These are phyloP conservation scores for Hetaerina titia DNA, from an alignment of 2,888 invertebrate genomes.

Conservation along the genomic window DNA sequence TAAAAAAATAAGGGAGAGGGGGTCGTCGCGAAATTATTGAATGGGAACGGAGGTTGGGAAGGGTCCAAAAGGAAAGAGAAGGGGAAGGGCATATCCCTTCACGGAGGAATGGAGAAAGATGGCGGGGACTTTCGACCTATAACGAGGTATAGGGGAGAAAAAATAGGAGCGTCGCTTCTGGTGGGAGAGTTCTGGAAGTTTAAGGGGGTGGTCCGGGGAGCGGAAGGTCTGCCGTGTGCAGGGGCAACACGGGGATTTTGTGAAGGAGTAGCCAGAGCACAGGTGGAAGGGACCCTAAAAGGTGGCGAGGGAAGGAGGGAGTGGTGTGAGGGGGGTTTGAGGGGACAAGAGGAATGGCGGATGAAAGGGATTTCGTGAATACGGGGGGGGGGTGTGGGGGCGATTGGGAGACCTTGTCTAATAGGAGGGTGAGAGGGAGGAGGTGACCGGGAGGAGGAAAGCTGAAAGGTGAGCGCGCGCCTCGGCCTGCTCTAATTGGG, in stretches of 20 bases:
- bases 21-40: not conserved
- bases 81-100: not conserved
- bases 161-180: not conserved
- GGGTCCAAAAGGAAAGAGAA: not conserved
- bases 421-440: not conserved
- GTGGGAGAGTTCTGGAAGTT: not conserved
- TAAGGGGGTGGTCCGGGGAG: not conserved
- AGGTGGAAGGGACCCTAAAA: slow-evolving; percentile 6
- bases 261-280: not conserved
- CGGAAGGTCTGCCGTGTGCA: not conserved
- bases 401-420: not conserved
- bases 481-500: slow-evolving; percentile 53
- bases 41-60: not conserved
- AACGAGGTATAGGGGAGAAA: not conserved
- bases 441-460: not conserved
- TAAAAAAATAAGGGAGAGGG: not conserved
- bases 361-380: not conserved
- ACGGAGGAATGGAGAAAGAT: not conserved
- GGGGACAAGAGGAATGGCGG: not conserved
- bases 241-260: not conserved
- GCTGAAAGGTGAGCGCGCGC: slow-evolving; percentile 26
- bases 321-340: not conserved
- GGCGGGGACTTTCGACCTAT: not conserved
- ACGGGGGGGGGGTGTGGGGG: not conserved
- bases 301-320: not conserved